These are phyloP conservation scores for Corythaeola cristata DNA, from an alignment of 2,113 vertebrate genomes.

Conservation along the genomic window DNA sequence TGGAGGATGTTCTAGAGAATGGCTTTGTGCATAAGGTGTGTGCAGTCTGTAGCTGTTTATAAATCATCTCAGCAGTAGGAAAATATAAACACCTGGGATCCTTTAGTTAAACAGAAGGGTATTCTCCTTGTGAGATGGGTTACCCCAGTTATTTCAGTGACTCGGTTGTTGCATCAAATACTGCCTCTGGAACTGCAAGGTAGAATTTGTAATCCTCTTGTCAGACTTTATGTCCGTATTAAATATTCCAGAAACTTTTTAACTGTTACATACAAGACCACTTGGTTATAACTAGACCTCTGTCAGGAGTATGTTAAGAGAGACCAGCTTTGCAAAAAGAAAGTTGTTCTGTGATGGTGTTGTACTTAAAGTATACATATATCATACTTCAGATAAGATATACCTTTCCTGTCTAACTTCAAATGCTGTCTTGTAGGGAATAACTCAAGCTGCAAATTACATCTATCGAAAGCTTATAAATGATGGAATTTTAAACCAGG, in stretches of 20 bases:
- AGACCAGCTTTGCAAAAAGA: background rate
- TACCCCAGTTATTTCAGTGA: background rate
- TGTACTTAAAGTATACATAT: background rate
- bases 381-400: background rate
- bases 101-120: background rate
- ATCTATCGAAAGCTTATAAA: slow-evolving; percentile 87
- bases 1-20: slow-evolving; percentile 85
- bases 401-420: background rate
- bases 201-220: background rate
- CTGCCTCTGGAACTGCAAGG: background rate
- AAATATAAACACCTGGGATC: background rate
- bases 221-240: background rate
- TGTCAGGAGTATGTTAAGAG: background rate
- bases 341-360: background rate
- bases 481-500: slow-evolving; percentile 94
- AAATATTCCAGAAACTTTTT: background rate
- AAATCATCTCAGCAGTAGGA: background rate
- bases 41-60: background rate
- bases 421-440: slow-evolving; percentile 80
- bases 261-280: background rate
- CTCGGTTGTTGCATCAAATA: background rate
- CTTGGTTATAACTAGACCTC: background rate
- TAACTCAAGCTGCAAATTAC: slow-evolving; percentile 89
- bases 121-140: background rate
- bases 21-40: slow-evolving; percentile 92